Base-by-base conservation (phyloP, 2,113 vertebrate genomes). In the Mesocricetus auratus region DNA sequence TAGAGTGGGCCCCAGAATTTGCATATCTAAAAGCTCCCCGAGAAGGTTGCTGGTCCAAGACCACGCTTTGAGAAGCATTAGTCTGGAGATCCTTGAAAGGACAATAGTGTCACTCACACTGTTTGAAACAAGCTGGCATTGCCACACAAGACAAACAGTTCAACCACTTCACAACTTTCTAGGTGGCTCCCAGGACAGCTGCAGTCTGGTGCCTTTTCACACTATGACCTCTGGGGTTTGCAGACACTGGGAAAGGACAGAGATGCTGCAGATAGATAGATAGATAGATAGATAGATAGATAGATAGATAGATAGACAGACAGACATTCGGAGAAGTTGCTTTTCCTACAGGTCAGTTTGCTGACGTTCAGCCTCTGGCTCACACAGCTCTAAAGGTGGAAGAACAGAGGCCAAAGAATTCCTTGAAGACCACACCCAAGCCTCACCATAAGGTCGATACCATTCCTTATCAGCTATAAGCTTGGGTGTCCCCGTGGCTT, bases 11-110 rank as follows among this genome's bases (percentile, higher is more conserved):
- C 39, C 33, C n/a, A 78, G 42, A 86, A 95, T 66, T 62, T 68
- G 26, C 26, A 73, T 86, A 68, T 94, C 88, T 94, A 77, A 94
- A 91, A 42, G 56, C 60, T n/a, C 53, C 26, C 39, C 68, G 36
- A 21, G 69, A 17, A 68, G 24, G 24, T 68, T 93, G 2, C 64
- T 53, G 60, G 7, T 36, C n/a, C 1, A 4, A n/a, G 22, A 74
- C 26, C 47, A 85, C 10, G 53, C n/a, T 74, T 24, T 36, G 81
- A 96, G 36, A 91, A 53, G 2, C 0, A 1, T 31, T 21, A 2
- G 31, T 86, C 58, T 33, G 78, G 31, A 82, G 45, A 36, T 78
- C 88, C 68, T 58, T 85, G 39, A 75, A 82, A 81, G 24, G 47
- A 4, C n/a, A 31, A 39, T 2, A 73, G 53, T 69, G 36, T 45